Conservation (phyloP, 2,888 invertebrate genomes). For the Cerastis leucographa region DNA sequence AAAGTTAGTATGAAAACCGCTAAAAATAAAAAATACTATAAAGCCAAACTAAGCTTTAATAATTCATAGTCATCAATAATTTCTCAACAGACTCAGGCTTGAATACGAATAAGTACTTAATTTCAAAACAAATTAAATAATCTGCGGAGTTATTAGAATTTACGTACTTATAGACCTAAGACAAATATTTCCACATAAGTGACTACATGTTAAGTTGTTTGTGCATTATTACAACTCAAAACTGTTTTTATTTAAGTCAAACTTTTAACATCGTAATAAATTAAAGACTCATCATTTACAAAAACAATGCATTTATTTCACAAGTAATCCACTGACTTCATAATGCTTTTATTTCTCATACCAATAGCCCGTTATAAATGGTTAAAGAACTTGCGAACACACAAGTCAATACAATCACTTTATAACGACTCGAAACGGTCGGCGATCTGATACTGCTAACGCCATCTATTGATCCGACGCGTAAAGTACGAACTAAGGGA, state of each 20-base stretch:
- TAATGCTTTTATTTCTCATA: not conserved
- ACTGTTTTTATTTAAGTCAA: not conserved
- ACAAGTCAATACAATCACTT: not conserved
- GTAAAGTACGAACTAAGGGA: conserved; percentile 24
- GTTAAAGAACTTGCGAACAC: conserved; percentile 3
- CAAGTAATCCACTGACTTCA: not conserved
- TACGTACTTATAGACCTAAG: not conserved
- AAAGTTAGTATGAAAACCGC: not conserved
- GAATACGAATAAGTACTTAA: not conserved
- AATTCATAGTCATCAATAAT: not conserved
- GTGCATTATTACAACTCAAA: not conserved
- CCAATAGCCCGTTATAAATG: not conserved
- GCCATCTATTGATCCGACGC: conserved; percentile 58
- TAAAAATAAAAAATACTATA: no score
- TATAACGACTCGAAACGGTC: not conserved
- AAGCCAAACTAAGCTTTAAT: not conserved
- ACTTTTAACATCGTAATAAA: not conserved
- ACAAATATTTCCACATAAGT: not conserved
- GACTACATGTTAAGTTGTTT: not conserved
- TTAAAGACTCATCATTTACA: not conserved
- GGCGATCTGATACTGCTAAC: conserved; percentile 51
- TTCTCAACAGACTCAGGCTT: not conserved
- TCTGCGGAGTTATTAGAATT: not conserved
- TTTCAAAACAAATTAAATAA: not conserved
- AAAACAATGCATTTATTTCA: not conserved